Evolutionary conservation across 1,140 invertebrate species (phyloP), one percentile per base, ranked within the genome.

Genomic region (Archegozetes longisetosus): DNA sequence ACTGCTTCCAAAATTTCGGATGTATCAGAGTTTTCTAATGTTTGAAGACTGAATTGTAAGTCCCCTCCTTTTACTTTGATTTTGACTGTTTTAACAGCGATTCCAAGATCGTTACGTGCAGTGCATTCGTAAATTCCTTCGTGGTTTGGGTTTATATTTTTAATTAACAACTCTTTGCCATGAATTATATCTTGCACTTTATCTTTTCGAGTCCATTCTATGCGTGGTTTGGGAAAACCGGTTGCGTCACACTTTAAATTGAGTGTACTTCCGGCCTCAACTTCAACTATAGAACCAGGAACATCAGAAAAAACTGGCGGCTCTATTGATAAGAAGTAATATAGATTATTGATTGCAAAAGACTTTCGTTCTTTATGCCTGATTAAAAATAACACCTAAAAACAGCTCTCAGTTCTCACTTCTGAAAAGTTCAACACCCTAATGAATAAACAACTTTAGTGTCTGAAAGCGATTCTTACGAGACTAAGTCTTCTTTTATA

Each of bases 91-190:
- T 58, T 55, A 2, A 50, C 63, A 40, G 79, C 80, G 60, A 82
- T 76, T 1, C 88, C 89, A 67, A 83, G 78, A 58, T 81, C 78
- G 71, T 94, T 94, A 49, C 80, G 78, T 0, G 87, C 84, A 4
- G 80, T 79, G 68, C 91, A 95, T 73, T 91, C 86, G 72, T 95
- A 95, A 17, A 81, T 77, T n/a, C 90, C 91, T 52, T 80, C 78
- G 68, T 92, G 87, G 25, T 74, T 70, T 22, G 78, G 64, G 1
- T 79, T 79, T 1, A 90, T 75, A 66, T 86, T 86, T 62, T 81
- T 82, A 51, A 94, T 80, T 64, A 84, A 82, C 52, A 94, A 74
- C 70, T 82, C 85, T 23, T 86, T 87, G 46, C 78, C 61, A 47
- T 73, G 70, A 29, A 71, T 67, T 13, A 66, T 61, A 25, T 60